These are phyloP conservation scores for Ardeotis arabs DNA, from an alignment of 2,113 vertebrate species.

Conservation along the genomic window DNA sequence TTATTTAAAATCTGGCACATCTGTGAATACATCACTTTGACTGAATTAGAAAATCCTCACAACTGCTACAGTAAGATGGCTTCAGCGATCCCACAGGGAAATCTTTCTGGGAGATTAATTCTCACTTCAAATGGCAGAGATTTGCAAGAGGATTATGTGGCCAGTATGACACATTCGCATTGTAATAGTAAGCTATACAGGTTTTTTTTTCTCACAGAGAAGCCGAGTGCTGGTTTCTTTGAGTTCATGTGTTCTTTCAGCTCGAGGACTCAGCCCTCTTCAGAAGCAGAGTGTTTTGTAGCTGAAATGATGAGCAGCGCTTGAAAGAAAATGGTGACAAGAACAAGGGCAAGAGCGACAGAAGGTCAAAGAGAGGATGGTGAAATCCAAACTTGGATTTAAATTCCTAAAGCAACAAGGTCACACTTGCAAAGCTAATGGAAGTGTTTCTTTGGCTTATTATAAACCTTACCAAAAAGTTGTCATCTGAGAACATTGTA, in stretches of 20 bases:
- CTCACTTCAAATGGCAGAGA: constrained; percentile 56
- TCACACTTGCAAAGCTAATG: background rate
- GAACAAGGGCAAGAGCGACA: background rate
- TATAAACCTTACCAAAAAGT: background rate
- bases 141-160: constrained; percentile 49
- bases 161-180: background rate
- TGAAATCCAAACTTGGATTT: background rate
- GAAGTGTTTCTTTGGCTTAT: background rate
- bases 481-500: background rate
- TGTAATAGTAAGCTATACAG: background rate
- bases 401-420: background rate
- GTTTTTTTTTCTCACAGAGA: background rate
- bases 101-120: constrained; percentile 43
- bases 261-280: background rate
- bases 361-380: background rate
- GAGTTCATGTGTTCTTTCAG: background rate
- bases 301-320: background rate
- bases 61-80: constrained; percentile 6
- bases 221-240: background rate
- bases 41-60: constrained; percentile 28
- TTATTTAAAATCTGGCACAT: constrained; percentile 45
- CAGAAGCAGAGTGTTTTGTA: background rate
- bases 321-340: background rate
- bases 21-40: constrained; percentile 22
- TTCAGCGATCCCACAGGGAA: background rate